phyloP scores from a whole-genome alignment of 64 coral and sea anemone species.

The Pocillopora verrucosa region DNA sequence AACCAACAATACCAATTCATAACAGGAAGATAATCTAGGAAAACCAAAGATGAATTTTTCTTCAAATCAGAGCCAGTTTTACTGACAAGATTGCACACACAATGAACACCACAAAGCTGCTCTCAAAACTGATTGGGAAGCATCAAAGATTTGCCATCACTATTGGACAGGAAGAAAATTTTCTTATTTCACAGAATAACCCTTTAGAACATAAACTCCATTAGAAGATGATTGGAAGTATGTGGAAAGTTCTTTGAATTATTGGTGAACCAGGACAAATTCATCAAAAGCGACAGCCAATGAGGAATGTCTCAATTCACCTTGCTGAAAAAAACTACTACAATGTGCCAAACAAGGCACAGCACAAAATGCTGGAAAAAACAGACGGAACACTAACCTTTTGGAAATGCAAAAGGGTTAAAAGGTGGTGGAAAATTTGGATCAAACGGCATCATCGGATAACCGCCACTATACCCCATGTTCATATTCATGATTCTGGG shows the following conservation, averaged over 20 bases:
- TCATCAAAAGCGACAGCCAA: slow-evolving; percentile 70
- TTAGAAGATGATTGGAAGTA: slow-evolving; percentile 85
- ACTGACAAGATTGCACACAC: slow-evolving; percentile 13
- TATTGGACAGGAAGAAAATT: slow-evolving; percentile 53
- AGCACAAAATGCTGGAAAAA: slow-evolving; percentile 53
- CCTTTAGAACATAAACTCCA: slow-evolving; percentile 64
- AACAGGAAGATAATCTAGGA: background rate
- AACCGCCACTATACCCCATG: slow-evolving; percentile 70
- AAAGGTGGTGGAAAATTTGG: slow-evolving; percentile 62
- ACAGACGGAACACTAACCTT: slow-evolving; percentile 65
- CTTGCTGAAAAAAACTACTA: slow-evolving; percentile 37
- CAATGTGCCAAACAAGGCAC: background rate
- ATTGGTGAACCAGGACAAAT: slow-evolving; percentile 80
- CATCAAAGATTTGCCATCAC: slow-evolving; percentile 29
- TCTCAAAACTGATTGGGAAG: slow-evolving; percentile 68
- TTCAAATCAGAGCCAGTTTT: slow-evolving; percentile 33
- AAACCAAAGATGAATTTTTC: background rate
- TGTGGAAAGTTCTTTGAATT: slow-evolving; percentile 71
- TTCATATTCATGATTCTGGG: slow-evolving; percentile 65
- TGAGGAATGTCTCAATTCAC: slow-evolving; percentile 43
- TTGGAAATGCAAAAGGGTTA: slow-evolving; percentile 62
- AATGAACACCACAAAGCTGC: slow-evolving; percentile 43
- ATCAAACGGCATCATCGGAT: slow-evolving; percentile 69
- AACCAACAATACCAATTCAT: background rate
- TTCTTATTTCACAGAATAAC: slow-evolving; percentile 44